A percentile compares a stretch with the other conserved stretches of the same genome.
Conservation (phyloP, 2,113 vertebrate genomes). For the Pseudopodoces humilis region DNA sequence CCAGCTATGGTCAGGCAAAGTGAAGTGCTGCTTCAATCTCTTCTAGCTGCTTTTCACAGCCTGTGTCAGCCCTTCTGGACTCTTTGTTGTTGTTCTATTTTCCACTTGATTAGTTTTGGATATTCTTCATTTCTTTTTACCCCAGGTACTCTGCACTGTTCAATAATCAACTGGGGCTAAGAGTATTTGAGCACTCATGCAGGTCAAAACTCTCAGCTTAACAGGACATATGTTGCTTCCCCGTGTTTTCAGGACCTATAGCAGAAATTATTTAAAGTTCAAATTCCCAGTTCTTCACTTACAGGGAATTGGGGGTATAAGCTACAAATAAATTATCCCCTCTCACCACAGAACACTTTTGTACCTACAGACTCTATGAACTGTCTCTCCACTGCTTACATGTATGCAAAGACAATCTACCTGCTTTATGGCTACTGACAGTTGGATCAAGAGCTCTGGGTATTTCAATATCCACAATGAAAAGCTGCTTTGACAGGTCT, state of each 20-base stretch:
- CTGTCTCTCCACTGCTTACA: background rate
- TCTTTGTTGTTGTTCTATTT: background rate
- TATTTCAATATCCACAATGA: background rate
- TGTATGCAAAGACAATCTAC: background rate
- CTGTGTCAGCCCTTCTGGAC: background rate
- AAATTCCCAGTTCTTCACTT: background rate
- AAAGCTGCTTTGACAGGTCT: background rate
- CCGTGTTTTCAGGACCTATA: background rate
- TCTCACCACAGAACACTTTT: background rate
- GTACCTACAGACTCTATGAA: background rate
- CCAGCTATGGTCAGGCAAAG: background rate
- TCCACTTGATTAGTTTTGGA: background rate
- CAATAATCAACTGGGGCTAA: accelerated
- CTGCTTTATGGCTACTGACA: background rate
- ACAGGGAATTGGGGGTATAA: background rate
- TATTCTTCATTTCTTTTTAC: background rate
- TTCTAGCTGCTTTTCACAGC: background rate
- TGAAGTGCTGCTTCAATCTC: background rate
- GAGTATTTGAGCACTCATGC: background rate
- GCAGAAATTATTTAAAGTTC: background rate
- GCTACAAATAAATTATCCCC: background rate
- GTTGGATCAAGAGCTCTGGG: background rate
- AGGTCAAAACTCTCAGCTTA: background rate
- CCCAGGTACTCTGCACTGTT: background rate
- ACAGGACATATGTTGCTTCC: background rate